These are phyloP conservation scores for Merops nubicus DNA, from an alignment of 2,113 vertebrate species.

Conservation along the genomic window DNA sequence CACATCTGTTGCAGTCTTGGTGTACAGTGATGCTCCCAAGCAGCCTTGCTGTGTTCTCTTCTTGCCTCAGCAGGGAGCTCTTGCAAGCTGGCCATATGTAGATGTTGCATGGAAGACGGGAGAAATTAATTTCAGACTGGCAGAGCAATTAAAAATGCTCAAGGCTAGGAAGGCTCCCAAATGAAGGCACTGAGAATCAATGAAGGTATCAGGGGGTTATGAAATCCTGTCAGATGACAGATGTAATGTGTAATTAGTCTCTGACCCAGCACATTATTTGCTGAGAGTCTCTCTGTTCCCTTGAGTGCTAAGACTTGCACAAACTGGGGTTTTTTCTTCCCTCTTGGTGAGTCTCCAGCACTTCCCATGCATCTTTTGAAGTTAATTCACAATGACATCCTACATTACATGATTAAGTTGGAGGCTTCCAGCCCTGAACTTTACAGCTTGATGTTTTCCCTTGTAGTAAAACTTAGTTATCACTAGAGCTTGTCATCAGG, in stretches of 20 bases:
- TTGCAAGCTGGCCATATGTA: background rate
- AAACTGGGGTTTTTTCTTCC: background rate
- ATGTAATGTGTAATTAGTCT: slow-evolving; percentile 16
- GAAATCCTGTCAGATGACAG: background rate
- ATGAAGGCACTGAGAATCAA: background rate
- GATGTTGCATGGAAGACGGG: background rate
- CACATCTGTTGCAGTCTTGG: background rate
- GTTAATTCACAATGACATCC: background rate
- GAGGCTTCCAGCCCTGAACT: background rate
- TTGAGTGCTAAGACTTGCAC: background rate
- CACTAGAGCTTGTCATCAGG: background rate
- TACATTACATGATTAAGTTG: background rate
- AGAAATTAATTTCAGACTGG: background rate
- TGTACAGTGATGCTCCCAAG: background rate
- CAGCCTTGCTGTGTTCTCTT: background rate
- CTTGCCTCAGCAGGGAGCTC: background rate
- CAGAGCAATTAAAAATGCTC: background rate
- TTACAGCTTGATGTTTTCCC: background rate
- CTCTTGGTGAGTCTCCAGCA: background rate
- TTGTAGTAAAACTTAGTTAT: background rate
- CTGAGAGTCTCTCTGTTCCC: background rate
- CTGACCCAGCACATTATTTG: slow-evolving; percentile 14
- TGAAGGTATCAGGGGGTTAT: background rate
- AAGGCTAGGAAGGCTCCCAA: background rate
- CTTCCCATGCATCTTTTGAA: background rate